Evolutionary conservation across 2,797 vertebrate species (phyloP).

Genomic region (Champsocephalus gunnari): DNA sequence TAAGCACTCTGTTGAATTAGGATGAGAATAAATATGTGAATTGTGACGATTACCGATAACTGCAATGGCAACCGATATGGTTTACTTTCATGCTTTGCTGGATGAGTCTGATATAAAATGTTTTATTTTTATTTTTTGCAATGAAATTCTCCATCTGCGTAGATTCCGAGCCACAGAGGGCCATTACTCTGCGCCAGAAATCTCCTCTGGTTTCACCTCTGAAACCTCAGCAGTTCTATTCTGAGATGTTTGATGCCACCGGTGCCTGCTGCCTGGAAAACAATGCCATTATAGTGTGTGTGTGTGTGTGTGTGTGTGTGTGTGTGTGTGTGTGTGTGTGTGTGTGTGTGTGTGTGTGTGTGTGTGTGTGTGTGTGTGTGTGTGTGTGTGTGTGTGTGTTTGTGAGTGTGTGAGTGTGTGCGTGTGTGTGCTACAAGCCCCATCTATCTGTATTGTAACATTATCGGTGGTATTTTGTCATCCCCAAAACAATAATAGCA

Average conservation of each 20-base stretch:
- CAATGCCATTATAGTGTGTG: constrained; percentile 21
- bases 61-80: not conserved
- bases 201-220: constrained; percentile 58
- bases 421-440: not conserved
- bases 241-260: constrained; percentile 52
- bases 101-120: too few species aligned
- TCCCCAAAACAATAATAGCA: not conserved
- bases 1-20: not conserved
- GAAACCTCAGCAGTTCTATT: constrained; percentile 67
- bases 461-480: not conserved
- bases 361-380: not conserved
- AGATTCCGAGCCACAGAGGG: constrained; percentile 23
- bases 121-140: not conserved
- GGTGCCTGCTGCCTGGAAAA: constrained; percentile 54
- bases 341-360: too few species aligned
- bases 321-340: too few species aligned
- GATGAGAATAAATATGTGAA: not conserved
- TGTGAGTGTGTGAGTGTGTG: not conserved
- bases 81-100: constrained; percentile 9
- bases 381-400: constrained; percentile 13
- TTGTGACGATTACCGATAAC: not conserved
- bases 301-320: not conserved
- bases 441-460: not conserved
- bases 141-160: constrained; percentile 20
- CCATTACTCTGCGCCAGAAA: constrained; percentile 44